These are phyloP conservation scores for Antheraea pernyi DNA, from an alignment of 1,140 invertebrate genomes.

Conservation along the genomic window DNA sequence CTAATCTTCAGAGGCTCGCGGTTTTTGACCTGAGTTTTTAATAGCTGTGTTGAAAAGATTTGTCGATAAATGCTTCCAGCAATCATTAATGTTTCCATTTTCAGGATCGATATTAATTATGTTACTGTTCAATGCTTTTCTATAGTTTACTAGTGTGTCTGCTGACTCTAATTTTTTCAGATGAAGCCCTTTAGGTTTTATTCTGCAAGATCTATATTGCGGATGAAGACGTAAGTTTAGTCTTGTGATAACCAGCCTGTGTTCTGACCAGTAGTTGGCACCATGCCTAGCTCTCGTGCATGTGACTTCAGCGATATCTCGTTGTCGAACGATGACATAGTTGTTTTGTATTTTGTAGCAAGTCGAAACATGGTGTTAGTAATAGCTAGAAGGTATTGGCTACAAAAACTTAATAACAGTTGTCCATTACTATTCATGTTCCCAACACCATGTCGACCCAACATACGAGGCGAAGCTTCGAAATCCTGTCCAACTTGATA, in stretches of 20 bases:
- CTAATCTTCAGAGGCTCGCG: not conserved
- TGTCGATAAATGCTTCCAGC: too few relatives aligned
- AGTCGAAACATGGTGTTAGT: conserved; percentile 38
- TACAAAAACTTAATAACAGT: conserved; percentile 30
- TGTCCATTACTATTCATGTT: conserved; percentile 37
- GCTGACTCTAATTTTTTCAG: not conserved
- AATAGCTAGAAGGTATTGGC: conserved; percentile 29
- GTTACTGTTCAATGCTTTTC: not conserved
- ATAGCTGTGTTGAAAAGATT: not conserved
- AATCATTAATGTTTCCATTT: too few relatives aligned
- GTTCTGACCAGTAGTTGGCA: not conserved
- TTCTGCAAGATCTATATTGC: not conserved
- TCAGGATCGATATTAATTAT: too few relatives aligned
- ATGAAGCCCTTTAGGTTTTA: not conserved
- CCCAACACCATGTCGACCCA: conserved; percentile 35
- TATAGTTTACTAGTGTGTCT: not conserved
- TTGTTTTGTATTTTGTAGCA: conserved; percentile 26
- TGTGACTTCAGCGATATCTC: not conserved
- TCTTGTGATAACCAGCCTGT: not conserved
- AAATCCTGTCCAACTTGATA: conserved; percentile 28
- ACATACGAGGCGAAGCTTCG: conserved; percentile 28
- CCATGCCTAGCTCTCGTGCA: not conserved
- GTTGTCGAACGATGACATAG: conserved; percentile 31
- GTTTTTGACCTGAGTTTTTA: not conserved
- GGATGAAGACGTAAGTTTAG: not conserved